Percentiles rank a stretch among this genome's conserved stretches.
Evolutionary conservation across 1,140 invertebrate species (phyloP).

Genomic region (Aphaenogaster floridana): DNA sequence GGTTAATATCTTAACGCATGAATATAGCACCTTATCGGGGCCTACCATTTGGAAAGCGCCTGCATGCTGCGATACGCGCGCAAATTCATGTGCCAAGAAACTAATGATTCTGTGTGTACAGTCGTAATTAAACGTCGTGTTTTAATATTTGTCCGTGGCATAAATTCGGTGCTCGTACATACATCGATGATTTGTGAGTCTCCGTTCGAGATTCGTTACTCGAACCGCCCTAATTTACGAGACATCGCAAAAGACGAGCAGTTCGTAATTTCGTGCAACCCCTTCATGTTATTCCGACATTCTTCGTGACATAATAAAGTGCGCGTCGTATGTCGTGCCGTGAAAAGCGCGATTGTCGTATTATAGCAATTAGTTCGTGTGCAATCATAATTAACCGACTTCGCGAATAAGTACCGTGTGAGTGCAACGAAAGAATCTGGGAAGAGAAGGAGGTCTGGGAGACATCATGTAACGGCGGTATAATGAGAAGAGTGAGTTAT

Average conservation of each 20-base stretch:
- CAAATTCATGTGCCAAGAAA: neutral
- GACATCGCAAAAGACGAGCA: neutral
- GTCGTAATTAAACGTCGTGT: too few relatives aligned
- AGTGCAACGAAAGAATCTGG: neutral
- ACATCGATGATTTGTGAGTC: too few relatives aligned
- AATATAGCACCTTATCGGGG: neutral
- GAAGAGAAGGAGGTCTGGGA: neutral
- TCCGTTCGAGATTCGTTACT: neutral
- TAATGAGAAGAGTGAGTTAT: neutral
- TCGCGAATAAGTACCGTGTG: neutral
- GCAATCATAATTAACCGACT: neutral
- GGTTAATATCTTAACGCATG: neutral
- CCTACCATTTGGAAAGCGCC: neutral
- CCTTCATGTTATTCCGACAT: neutral
- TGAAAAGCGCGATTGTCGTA: neutral
- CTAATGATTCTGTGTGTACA: neutral
- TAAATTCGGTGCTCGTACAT: too few relatives aligned
- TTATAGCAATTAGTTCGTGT: too few relatives aligned
- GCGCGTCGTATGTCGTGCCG: neutral
- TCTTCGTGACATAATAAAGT: neutral
- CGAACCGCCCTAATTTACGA: neutral
- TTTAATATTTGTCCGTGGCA: too few relatives aligned
- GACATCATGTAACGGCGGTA: neutral
- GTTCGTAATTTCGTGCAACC: neutral
- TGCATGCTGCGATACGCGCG: neutral